Percentiles rank a stretch among this genome's conserved stretches.
Conservation (phyloP, 2,888 invertebrate species). For the Linyphia triangularis region DNA sequence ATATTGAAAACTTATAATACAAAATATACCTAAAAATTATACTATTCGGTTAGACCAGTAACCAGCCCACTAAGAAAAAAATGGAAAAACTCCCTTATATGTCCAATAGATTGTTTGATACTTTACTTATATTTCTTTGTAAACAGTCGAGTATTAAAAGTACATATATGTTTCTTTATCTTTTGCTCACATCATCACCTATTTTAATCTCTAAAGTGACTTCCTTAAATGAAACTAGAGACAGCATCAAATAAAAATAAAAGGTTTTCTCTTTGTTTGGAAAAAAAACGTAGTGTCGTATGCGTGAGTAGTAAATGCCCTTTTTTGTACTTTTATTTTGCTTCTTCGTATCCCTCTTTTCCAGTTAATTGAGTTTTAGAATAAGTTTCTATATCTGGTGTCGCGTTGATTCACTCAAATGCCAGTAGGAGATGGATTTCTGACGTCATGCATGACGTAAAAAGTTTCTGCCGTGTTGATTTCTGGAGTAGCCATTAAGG, state of each 20-base stretch:
- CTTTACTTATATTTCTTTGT: too few relatives aligned
- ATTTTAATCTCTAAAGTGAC: background rate
- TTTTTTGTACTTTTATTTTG: background rate
- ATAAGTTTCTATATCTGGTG: conserved; percentile 67
- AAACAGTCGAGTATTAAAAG: too few relatives aligned
- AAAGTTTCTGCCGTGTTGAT: conserved; percentile 18
- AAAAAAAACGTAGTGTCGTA: background rate
- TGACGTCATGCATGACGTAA: conserved; percentile 62
- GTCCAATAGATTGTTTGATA: conserved; percentile 10
- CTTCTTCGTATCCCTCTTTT: background rate
- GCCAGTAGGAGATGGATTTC: conserved; percentile 42
- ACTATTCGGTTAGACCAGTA: background rate
- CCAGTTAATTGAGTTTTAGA: conserved; percentile 67
- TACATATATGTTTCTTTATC: too few relatives aligned
- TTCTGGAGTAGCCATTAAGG: background rate
- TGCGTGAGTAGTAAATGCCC: conserved; percentile 25
- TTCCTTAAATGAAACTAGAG: conserved; percentile 24
- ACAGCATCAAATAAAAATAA: background rate
- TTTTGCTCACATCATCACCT: background rate
- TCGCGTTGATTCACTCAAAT: conserved; percentile 48
- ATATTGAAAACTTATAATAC: background rate
- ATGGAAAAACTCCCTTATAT: background rate
- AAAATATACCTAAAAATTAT: background rate
- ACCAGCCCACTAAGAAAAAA: background rate
- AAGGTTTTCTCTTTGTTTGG: background rate